phyloP scores from a whole-genome alignment of 2,888 invertebrate genomes.

The Zhuqinia jingwanae region DNA sequence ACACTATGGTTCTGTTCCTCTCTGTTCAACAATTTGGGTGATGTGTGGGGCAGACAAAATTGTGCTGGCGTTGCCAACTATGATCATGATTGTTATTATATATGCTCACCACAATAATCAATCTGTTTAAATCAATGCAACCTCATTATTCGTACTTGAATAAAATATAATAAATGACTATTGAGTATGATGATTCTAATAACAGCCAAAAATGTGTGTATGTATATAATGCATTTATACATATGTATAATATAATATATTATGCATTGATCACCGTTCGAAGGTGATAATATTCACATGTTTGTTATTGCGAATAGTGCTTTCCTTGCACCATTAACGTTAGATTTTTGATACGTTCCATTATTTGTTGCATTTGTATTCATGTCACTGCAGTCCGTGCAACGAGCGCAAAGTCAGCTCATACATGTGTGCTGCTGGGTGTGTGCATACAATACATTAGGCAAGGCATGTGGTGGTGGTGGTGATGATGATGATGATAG shows the following conservation, averaged over 20 bases:
- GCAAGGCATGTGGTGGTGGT: not conserved
- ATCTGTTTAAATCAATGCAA: too few relatives aligned
- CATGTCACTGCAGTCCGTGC: not conserved
- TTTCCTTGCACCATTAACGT: constrained; percentile 27
- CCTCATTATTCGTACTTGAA: too few relatives aligned
- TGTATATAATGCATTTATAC: too few relatives aligned
- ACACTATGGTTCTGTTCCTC: not conserved
- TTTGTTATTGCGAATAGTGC: constrained; percentile 28
- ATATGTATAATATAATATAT: too few relatives aligned
- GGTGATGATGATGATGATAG: not conserved
- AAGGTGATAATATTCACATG: constrained; percentile 3
- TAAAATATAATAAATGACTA: too few relatives aligned
- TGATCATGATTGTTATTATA: too few relatives aligned
- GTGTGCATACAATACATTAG: not conserved
- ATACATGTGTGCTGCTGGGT: not conserved
- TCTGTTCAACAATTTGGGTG: not conserved
- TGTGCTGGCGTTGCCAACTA: too few relatives aligned
- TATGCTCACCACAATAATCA: too few relatives aligned
- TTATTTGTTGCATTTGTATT: constrained; percentile 51
- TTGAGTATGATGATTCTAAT: too few relatives aligned
- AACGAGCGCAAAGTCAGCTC: not conserved
- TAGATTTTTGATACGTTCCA: constrained; percentile 18
- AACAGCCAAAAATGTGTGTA: too few relatives aligned
- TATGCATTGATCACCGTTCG: not conserved
- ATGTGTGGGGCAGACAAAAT: not conserved